A percentile compares a stretch with the other conserved stretches of the same genome.
These are phyloP conservation scores for Bombyx mandarina DNA, from an alignment of 1,140 invertebrate species.

Conservation along the genomic window DNA sequence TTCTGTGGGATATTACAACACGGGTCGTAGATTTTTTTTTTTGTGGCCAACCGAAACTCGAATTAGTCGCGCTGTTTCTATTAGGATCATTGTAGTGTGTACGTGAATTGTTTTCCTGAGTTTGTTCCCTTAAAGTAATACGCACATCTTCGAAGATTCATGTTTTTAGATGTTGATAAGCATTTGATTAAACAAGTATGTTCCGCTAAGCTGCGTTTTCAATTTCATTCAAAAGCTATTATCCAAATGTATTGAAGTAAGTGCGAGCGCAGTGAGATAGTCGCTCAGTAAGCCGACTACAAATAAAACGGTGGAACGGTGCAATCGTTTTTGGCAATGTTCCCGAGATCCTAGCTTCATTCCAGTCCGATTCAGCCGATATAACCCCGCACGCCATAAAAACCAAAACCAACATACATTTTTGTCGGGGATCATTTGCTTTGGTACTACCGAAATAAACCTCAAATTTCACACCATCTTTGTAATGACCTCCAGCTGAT, in stretches of 20 bases:
- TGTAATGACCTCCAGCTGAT: too few species aligned
- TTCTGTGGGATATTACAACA: constrained; percentile 15
- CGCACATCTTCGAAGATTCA: too few species aligned
- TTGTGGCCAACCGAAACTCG: background rate
- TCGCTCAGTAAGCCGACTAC: constrained; percentile 29
- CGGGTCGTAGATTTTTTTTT: background rate
- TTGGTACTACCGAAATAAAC: constrained; percentile 1
- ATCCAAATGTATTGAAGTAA: constrained; percentile 14
- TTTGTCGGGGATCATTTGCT: constrained; percentile 25
- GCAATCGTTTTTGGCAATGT: constrained; percentile 37
- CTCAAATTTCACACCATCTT: too few species aligned
- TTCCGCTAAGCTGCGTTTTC: too few species aligned
- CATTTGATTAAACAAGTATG: too few species aligned
- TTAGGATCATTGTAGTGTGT: too few species aligned
- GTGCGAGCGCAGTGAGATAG: constrained; percentile 19
- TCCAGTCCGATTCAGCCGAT: constrained; percentile 25
- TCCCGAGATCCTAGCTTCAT: constrained; percentile 33
- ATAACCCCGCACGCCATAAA: constrained; percentile 23
- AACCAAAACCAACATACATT: constrained; percentile 29
- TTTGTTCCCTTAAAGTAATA: too few species aligned
- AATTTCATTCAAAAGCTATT: background rate
- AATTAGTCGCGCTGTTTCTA: too few species aligned
- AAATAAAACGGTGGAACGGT: constrained; percentile 32
- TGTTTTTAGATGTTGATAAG: too few species aligned
- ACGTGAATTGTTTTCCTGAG: too few species aligned